Base-by-base conservation (phyloP, 2,113 vertebrate genomes). In the Condylura cristata region DNA sequence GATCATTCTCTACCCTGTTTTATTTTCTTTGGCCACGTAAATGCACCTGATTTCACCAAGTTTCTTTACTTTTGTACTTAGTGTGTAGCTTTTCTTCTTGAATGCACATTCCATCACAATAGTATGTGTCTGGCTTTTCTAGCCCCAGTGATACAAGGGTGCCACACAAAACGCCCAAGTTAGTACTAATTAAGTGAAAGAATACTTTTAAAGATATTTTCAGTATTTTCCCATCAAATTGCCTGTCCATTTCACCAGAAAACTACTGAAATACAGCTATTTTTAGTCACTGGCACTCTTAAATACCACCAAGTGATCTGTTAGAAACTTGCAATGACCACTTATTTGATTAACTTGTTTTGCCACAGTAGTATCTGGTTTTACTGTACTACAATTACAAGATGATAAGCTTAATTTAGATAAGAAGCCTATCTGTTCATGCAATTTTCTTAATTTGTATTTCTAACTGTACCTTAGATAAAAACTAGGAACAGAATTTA, bases 391-490 rank as follows among this genome's bases (percentile, higher is more conserved):
- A 65, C 34, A 84, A 72, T 13, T 86, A 93, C 26, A 89, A 76
- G 53, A 94, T 80, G 82, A 28, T 81, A 92, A 63, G 91, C 89
- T 90, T 51, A 81, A 94, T 84, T 84, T 72, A 74, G 20, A 93
- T 95, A 90, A 93, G 66, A 4, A 92, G n/a, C 65, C n/a, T 60
- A 34, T 20, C 58, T 76, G 84, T 75, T 87, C 51, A 94, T 71
- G 70, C 0, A 41, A 74, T 80, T 91, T 78, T 82, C 39, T 70
- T 91, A 93, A 93, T 86, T 93, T 81, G 5, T 84, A 5, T 81
- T 96, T 90, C 79, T 75, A 70, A 95, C 89, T 79, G 34, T 58
- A 90, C 0, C 18, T 72, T 75, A 82, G 20, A 66, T 41, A 86
- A 56, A 84, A 74, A 20, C 18, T 32, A 85, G 28, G 46, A 86